Conservation (phyloP, 2,797 vertebrate genomes). For the Lithobates sylvaticus region DNA sequence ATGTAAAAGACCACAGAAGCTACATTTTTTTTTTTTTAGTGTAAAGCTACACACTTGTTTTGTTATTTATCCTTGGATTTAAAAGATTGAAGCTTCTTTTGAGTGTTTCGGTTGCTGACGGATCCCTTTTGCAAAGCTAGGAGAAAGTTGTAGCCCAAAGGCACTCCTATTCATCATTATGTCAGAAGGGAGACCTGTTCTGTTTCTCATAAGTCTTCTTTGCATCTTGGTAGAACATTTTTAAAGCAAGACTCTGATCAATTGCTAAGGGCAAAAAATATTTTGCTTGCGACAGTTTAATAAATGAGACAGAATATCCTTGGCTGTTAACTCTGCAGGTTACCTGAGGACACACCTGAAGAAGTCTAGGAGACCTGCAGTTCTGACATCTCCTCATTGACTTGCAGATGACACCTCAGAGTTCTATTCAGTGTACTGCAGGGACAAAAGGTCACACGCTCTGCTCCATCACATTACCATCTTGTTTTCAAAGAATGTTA, state of each 20-base stretch:
- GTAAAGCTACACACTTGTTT: too few relatives aligned
- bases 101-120: too few relatives aligned
- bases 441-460: slow-evolving; percentile 45
- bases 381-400: slow-evolving; percentile 38
- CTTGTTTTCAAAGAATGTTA: slow-evolving; percentile 43
- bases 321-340: background rate
- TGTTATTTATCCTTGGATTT: too few relatives aligned
- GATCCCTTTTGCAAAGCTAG: too few relatives aligned
- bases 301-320: background rate
- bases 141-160: too few relatives aligned
- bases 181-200: too few relatives aligned
- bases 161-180: too few relatives aligned
- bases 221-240: too few relatives aligned
- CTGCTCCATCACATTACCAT: slow-evolving; percentile 37
- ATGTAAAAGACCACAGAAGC: too few relatives aligned
- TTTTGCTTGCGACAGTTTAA: background rate
- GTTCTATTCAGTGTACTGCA: slow-evolving; percentile 33
- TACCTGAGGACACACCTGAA: slow-evolving; percentile 12
- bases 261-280: background rate
- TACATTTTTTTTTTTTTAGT: too few relatives aligned
- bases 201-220: too few relatives aligned
- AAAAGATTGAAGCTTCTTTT: too few relatives aligned
- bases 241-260: background rate
- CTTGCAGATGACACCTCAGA: slow-evolving; percentile 38
- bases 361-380: background rate